Base-by-base conservation (phyloP, 1,140 invertebrate species). In the Euglossa dilemma region DNA sequence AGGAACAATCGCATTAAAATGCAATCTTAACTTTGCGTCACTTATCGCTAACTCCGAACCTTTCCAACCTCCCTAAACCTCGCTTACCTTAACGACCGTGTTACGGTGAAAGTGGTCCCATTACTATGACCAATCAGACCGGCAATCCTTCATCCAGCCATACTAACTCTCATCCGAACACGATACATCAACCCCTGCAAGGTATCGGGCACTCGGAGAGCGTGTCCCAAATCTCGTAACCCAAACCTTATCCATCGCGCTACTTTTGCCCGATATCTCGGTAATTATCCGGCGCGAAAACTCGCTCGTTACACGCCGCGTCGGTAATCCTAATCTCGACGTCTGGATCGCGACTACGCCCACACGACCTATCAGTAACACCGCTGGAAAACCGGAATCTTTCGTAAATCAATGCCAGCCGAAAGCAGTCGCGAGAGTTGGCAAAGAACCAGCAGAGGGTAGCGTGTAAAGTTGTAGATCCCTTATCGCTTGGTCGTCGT, bases 251-350 rank as follows among this genome's bases (percentile, higher is more conserved):
- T 66, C 78, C 67, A 47, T 70, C 28, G 77, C 45, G 78, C 78
- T 73, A 73, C 69, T 80, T 80, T 80, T 18, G 28, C 23, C 16
- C 69, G 78, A 63, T 80, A 64, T 66, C 70, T 64, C 28, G 18
- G 52, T 73, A 80, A 80, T 80, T 80, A 80, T 54, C 59, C 57
- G 67, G 66, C 77, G 77, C 69, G 77, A 79, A 71, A 79, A 71
- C 67, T 79, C 77, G 77, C 52, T 70, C 77, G 54, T 79, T 57
- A 66, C 43, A 57, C 76, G 43, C 64, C 47, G 64, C 14, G 45
- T 45, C 50, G 50, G 23, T 57, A 69, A 47, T 70, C 76, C 56
- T 80, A 80, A 80, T 72, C 69, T 80, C 66, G 69, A 72, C 66
- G 57, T 56, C 76, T 57, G 52, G 76, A 78, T 78, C 76, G 52